These are phyloP conservation scores for Drosophila carrolli DNA, from an alignment of 1,140 invertebrate genomes.

Conservation along the genomic window DNA sequence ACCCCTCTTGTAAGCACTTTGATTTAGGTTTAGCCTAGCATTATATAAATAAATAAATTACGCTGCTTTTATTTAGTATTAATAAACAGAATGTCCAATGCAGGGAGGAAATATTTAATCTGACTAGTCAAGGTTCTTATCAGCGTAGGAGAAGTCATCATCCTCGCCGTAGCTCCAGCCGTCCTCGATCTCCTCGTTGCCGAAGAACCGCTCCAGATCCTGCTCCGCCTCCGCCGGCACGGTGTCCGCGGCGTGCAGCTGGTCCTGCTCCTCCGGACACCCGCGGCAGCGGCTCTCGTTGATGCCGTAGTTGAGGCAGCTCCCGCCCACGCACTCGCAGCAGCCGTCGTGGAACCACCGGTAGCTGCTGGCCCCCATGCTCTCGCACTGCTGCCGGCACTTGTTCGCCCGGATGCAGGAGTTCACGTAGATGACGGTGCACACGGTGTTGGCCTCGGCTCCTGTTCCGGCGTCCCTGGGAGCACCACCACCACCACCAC, in stretches of 20 bases:
- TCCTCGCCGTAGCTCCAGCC: slow-evolving; percentile 71
- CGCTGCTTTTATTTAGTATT: too few species aligned
- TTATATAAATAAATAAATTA: too few species aligned
- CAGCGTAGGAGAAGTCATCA: slow-evolving; percentile 25
- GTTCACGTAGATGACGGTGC: slow-evolving; percentile 96
- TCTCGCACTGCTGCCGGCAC: slow-evolving; percentile 85
- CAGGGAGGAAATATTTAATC: too few species aligned
- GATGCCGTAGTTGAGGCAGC: slow-evolving; percentile 96
- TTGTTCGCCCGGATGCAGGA: slow-evolving; percentile 95
- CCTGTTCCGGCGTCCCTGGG: slow-evolving; percentile 2
- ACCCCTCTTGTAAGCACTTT: too few species aligned
- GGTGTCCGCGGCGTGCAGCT: slow-evolving; percentile 32
- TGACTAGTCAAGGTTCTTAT: too few species aligned
- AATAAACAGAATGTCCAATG: too few species aligned
- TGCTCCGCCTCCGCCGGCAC: slow-evolving; percentile 45
- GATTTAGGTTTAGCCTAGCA: too few species aligned
- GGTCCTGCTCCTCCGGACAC: slow-evolving; percentile 72
- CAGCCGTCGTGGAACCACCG: slow-evolving; percentile 98
- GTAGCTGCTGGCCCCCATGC: slow-evolving; percentile 83
- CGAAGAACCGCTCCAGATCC: slow-evolving; percentile 57
- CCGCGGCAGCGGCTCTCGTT: slow-evolving; percentile 88
- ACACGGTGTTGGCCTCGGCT: slow-evolving; percentile 89
- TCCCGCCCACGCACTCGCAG: slow-evolving; percentile 96
- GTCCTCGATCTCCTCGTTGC: slow-evolving; percentile 57
- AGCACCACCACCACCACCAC: slow-evolving; percentile 28